Percentiles rank a stretch among this genome's conserved stretches.
phyloP scores from a whole-genome alignment of 1,140 invertebrate genomes.

The Dolichoris vasculosae region DNA sequence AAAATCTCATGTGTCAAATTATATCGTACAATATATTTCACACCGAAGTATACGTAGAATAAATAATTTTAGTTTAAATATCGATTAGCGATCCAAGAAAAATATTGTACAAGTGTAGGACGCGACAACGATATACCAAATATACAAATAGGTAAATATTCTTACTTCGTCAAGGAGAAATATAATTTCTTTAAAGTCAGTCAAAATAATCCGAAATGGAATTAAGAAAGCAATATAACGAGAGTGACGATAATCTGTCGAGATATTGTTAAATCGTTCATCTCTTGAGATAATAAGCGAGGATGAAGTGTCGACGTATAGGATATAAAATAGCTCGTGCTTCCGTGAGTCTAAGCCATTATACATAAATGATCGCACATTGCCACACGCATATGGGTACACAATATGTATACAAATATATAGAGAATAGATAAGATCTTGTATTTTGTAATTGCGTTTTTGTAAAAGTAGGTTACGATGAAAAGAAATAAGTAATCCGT shows the following conservation, averaged over 20 bases:
- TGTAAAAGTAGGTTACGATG: constrained; percentile 41
- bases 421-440: constrained; percentile 48
- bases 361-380: neutral
- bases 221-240: constrained; percentile 7
- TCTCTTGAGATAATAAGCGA: neutral
- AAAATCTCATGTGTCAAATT: constrained; percentile 37
- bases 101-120: constrained; percentile 13
- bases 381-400: neutral
- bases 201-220: neutral
- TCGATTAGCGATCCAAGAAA: constrained; percentile 22
- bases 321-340: constrained; percentile 43
- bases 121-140: constrained; percentile 27
- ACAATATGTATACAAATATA: constrained; percentile 2
- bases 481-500: neutral
- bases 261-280: constrained; percentile 3
- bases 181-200: constrained; percentile 28
- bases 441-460: constrained; percentile 52
- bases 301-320: constrained; percentile 13
- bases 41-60: neutral
- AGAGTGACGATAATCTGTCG: neutral
- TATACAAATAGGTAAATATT: constrained; percentile 29
- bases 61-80: constrained; percentile 30
- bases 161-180: constrained; percentile 21
- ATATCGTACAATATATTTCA: constrained; percentile 27
- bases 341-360: constrained; percentile 37